Evolutionary conservation across 2,113 vertebrate genomes (phyloP).

Genomic region (Otocyon megalotis): DNA sequence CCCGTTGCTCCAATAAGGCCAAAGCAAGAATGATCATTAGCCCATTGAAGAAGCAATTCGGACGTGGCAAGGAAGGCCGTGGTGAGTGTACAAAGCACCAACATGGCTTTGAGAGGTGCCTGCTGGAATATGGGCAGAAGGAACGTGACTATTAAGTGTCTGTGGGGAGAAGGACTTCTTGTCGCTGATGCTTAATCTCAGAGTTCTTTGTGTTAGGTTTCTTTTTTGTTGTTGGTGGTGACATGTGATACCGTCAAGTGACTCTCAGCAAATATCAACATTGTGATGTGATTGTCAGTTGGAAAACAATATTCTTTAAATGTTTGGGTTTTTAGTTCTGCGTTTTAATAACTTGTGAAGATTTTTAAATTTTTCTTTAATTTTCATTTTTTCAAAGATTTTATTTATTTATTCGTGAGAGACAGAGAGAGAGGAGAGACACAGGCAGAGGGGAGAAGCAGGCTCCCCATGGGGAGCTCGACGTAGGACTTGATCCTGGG

Average conservation of each 20-base stretch:
- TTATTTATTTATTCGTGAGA: too few species aligned
- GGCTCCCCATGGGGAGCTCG: too few species aligned
- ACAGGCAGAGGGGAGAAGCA: too few species aligned
- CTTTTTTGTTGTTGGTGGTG: background rate
- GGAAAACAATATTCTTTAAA: background rate
- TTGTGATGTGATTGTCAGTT: background rate
- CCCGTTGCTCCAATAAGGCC: background rate
- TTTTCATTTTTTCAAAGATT: too few species aligned
- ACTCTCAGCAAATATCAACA: background rate
- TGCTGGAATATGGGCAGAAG: background rate
- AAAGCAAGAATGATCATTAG: background rate
- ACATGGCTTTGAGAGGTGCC: background rate
- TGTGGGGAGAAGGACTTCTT: background rate
- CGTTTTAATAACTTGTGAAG: constrained; percentile 11
- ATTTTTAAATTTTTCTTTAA: background rate
- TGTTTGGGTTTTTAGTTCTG: background rate
- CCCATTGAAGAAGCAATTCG: background rate
- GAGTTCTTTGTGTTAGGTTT: background rate
- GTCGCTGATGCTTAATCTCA: background rate
- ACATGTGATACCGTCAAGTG: background rate
- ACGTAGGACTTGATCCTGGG: too few species aligned
- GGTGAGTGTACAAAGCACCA: background rate
- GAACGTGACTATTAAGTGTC: background rate
- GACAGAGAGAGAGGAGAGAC: too few species aligned
- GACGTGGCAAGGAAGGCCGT: background rate